Percentiles rank a stretch among this genome's conserved stretches.
Conservation (phyloP, 1,140 invertebrate species). For the Apis laboriosa region DNA sequence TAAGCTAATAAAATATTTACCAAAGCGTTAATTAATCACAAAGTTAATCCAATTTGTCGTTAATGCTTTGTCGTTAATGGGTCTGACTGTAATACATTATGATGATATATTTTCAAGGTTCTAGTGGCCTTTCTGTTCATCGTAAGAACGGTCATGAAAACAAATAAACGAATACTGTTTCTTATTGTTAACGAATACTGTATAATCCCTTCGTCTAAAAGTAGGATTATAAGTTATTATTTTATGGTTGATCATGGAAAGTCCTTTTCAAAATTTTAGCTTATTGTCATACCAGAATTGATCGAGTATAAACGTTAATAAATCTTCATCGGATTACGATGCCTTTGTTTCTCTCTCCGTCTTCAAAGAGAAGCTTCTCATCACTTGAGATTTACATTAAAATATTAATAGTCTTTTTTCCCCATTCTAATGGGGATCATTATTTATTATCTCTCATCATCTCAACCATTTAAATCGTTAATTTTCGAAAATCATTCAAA, state of each 20-base stretch:
- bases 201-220: conserved; percentile 50
- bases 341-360: neutral
- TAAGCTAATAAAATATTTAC: no score
- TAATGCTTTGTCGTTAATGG: neutral
- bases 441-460: neutral
- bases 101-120: no score
- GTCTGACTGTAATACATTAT: neutral
- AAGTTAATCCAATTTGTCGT: conserved; percentile 24
- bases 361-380: neutral
- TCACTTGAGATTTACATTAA: no score
- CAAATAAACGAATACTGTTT: neutral
- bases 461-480: no score
- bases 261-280: neutral
- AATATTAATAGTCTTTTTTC: no score
- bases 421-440: no score
- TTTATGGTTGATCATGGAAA: conserved; percentile 39
- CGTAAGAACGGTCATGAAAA: neutral
- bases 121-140: neutral
- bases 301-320: neutral
- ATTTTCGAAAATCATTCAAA: no score
- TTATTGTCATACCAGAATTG: neutral
- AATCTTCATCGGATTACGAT: neutral
- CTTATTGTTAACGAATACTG: neutral
- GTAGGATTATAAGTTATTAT: conserved; percentile 59
- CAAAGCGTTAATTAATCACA: conserved; percentile 1